These are phyloP conservation scores for Melanostoma scalare DNA, from an alignment of 2,888 invertebrate species.

Conservation along the genomic window DNA sequence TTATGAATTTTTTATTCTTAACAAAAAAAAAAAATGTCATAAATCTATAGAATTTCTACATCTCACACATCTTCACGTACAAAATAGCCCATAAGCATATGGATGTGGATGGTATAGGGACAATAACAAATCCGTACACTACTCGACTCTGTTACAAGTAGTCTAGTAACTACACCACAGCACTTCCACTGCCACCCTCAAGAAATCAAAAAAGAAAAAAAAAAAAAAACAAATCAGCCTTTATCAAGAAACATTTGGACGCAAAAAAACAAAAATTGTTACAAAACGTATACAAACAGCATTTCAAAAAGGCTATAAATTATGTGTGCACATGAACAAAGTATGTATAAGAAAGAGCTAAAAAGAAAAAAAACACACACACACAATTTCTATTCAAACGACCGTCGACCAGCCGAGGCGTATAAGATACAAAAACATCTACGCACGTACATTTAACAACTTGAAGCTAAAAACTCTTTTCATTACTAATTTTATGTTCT, in stretches of 20 bases:
- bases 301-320: slow-evolving; percentile 61
- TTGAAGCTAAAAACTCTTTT: slow-evolving; percentile 53
- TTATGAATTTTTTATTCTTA: slow-evolving; percentile 18
- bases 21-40: slow-evolving; percentile 19
- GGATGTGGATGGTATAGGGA: slow-evolving; percentile 19
- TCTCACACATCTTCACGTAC: slow-evolving; percentile 22
- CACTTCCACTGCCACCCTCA: background rate
- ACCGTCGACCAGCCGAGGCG: slow-evolving; percentile 26
- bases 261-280: slow-evolving; percentile 34
- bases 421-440: slow-evolving; percentile 33
- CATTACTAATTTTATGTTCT: slow-evolving; percentile 62
- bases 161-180: background rate
- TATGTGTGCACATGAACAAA: slow-evolving; percentile 60
- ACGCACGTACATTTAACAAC: slow-evolving; percentile 36
- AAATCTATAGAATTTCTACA: slow-evolving; percentile 16
- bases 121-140: slow-evolving; percentile 28
- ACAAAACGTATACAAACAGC: slow-evolving; percentile 54
- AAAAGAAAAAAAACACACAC: slow-evolving; percentile 11
- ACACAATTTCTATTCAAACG: slow-evolving; percentile 29
- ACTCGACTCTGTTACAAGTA: slow-evolving; percentile 8
- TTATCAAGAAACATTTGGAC: slow-evolving; percentile 42
- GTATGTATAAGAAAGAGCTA: slow-evolving; percentile 1
- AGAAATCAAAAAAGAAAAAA: slow-evolving; percentile 8
- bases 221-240: slow-evolving; percentile 17
- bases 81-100: slow-evolving; percentile 31